These are phyloP conservation scores for Cantharis rustica DNA, from an alignment of 2,888 invertebrate genomes.

Conservation along the genomic window DNA sequence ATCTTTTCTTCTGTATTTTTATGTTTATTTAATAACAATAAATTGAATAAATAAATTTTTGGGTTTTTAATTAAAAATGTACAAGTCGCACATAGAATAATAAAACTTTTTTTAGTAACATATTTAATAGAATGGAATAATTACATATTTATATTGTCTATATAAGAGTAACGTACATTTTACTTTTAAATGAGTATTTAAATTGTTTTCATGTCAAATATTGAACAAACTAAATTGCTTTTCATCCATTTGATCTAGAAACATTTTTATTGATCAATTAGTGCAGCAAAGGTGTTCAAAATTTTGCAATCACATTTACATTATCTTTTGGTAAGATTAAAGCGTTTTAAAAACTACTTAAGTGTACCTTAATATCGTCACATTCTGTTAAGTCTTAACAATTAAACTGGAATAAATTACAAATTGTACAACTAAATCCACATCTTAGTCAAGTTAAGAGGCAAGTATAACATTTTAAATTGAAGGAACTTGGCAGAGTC, in stretches of 20 bases:
- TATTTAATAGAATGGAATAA: background rate
- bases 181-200: background rate
- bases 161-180: background rate
- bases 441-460: background rate
- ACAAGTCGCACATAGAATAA: background rate
- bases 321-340: background rate
- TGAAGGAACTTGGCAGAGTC: background rate
- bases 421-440: background rate
- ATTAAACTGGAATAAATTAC: background rate
- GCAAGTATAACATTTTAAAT: background rate
- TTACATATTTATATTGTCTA: background rate
- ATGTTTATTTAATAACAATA: constrained; percentile 35
- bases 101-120: background rate
- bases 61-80: background rate
- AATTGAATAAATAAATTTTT: constrained; percentile 28
- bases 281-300: background rate
- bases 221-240: background rate
- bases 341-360: background rate
- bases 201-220: background rate
- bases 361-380: background rate
- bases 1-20: constrained; percentile 50
- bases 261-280: background rate
- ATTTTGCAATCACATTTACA: background rate
- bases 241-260: background rate
- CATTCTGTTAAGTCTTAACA: background rate